Conservation (phyloP, 2,888 invertebrate species). For the Tiphia femorata region DNA sequence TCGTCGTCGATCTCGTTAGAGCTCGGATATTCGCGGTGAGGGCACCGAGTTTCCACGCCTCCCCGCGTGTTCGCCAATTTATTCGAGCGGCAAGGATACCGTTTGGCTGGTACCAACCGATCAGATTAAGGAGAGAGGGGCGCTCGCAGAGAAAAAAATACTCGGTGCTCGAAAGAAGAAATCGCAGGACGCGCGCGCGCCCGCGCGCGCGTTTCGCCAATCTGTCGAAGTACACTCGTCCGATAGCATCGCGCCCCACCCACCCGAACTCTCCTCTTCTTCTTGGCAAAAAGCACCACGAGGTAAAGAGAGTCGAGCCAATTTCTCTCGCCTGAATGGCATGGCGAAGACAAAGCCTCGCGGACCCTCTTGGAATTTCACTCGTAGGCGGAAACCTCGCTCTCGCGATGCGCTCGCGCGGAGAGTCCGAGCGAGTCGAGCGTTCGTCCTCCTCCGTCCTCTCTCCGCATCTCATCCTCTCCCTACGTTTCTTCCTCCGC, state of each 20-base stretch:
- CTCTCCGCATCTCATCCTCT: too few relatives aligned
- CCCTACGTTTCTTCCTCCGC: too few relatives aligned
- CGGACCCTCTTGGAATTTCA: slow-evolving; percentile 31
- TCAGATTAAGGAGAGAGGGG: too few relatives aligned
- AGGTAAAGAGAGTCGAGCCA: slow-evolving; percentile 17
- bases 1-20: neutral
- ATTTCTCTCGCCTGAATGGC: slow-evolving; percentile 32
- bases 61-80: slow-evolving; percentile 18
- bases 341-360: slow-evolving; percentile 24
- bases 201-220: slow-evolving; percentile 24
- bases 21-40: too few relatives aligned
- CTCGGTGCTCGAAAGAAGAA: neutral
- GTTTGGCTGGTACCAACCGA: slow-evolving; percentile 19
- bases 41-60: neutral
- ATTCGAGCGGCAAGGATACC: slow-evolving; percentile 9
- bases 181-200: neutral
- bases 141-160: too few relatives aligned
- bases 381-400: slow-evolving; percentile 41
- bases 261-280: too few relatives aligned
- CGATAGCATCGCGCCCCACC: slow-evolving; percentile 41
- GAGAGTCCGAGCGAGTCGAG: too few relatives aligned
- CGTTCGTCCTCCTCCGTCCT: too few relatives aligned
- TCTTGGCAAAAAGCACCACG: slow-evolving; percentile 22
- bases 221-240: slow-evolving; percentile 21
- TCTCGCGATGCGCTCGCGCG: slow-evolving; percentile 3